Evolutionary conservation across 1,140 invertebrate species (phyloP), one percentile per base, ranked within the genome.

Genomic region (Drosophila triauraria): DNA sequence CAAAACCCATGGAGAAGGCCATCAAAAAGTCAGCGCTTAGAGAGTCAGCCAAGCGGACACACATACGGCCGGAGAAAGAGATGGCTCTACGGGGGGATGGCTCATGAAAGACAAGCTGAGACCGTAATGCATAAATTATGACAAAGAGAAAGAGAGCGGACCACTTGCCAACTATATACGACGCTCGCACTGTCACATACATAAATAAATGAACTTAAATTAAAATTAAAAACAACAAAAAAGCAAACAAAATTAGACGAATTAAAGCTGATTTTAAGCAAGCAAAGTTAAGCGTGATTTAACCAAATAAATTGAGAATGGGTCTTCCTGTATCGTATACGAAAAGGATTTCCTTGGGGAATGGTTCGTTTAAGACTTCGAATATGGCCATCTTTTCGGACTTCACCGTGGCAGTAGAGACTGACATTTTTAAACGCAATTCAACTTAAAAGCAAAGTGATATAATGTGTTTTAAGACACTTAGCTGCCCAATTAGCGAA

Each of bases 101-200:
- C 72, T 83, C 75, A 71, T 78, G 77, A 88, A 78, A 88, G 68
- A 46, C 67, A 61, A 47, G 60, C 54, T 62, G 74, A 75, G 68
- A 71, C 65, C 74, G 70, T 72, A 74, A 84, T 84, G 85, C 84
- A 88, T 90, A 81, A 88, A 88, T 88, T 88, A 90, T 78, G 59
- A 80, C 68, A 54, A 59, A 64, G 59, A 62, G 43, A 40, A 6
- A 50, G 48, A 17, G 8, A 56, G 54, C 59, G 40, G 35, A 78
- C 42, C 71, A 51, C 44, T 44, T 43, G 57, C 57, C 42, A 60
- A 69, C 78, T 48, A 56, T 56, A 25, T 43, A 30, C 46, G 44
- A 17, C 23, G 30, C 17, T 32, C 27, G 38, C 35, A 38, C 13
- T 42, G 13, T 4, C 40, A 43, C 51, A 46, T 40, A 32, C 43